Evolutionary conservation across 2,797 vertebrate species (phyloP).

Genomic region (Acipenser transmontanus): DNA sequence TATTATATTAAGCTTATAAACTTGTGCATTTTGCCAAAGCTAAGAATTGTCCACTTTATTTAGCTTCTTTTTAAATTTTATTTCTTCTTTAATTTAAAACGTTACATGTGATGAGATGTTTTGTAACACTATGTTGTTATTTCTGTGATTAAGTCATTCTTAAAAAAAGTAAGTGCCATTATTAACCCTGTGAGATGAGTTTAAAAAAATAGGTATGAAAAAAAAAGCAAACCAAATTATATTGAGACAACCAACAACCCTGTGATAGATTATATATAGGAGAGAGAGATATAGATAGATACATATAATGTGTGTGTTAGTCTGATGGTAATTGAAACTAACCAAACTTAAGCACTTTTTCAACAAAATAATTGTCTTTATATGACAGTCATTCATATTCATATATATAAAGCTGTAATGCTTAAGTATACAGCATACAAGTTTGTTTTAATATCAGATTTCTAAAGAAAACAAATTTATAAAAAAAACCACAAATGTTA

Average conservation of each 20-base stretch:
- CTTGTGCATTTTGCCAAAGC: conserved; percentile 76
- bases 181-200: conserved; percentile 59
- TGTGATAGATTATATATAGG: neutral
- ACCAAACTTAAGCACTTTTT: conserved; percentile 70
- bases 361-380: conserved; percentile 54
- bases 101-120: conserved; percentile 65
- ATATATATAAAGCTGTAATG: conserved; percentile 25
- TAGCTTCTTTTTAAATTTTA: conserved; percentile 20
- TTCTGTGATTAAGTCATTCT: conserved; percentile 14
- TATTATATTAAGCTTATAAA: conserved; percentile 72
- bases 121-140: conserved; percentile 54
- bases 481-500: neutral
- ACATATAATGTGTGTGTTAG: conserved; percentile 57
- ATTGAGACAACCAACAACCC: conserved; percentile 37
- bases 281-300: conserved; percentile 52
- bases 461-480: conserved; percentile 3
- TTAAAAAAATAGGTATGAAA: conserved; percentile 43
- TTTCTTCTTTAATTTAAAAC: conserved; percentile 53
- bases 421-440: conserved; percentile 19
- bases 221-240: conserved; percentile 40
- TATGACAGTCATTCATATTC: conserved; percentile 23
- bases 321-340: conserved; percentile 51
- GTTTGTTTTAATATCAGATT: conserved; percentile 17
- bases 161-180: conserved; percentile 50
- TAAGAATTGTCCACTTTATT: conserved; percentile 59